Conservation (phyloP, 2,888 invertebrate genomes). For the Caenorhabditis wallacei region DNA sequence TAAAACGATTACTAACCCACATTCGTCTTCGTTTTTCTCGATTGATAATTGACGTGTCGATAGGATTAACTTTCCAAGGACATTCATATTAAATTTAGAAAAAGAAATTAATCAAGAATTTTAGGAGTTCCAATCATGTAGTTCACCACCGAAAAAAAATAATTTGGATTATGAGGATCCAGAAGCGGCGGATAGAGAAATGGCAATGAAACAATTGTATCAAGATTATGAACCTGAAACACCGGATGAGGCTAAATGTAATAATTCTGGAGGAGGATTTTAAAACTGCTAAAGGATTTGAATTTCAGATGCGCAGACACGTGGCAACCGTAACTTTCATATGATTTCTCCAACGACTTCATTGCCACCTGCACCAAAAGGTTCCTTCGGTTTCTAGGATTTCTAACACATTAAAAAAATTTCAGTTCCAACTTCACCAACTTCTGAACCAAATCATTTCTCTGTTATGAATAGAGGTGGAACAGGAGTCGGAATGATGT, state of each 20-base stretch:
- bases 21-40: constrained; percentile 37
- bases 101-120: constrained; percentile 14
- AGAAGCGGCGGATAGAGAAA: constrained; percentile 71
- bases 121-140: constrained; percentile 77
- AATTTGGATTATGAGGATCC: constrained; percentile 66
- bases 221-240: constrained; percentile 77
- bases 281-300: background rate
- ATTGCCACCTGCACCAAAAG: constrained; percentile 12
- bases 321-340: constrained; percentile 53
- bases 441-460: constrained; percentile 29
- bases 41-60: constrained; percentile 61
- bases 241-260: constrained; percentile 58
- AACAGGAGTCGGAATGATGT: constrained; percentile 49
- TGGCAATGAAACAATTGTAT: constrained; percentile 80
- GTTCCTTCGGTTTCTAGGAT: background rate
- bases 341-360: constrained; percentile 37
- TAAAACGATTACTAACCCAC: constrained; percentile 59
- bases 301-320: constrained; percentile 42
- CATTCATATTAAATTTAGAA: constrained; percentile 10
- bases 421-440: constrained; percentile 20
- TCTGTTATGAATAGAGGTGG: constrained; percentile 50
- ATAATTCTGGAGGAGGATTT: background rate
- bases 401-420: background rate
- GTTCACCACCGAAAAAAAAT: constrained; percentile 57
- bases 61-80: constrained; percentile 39